These are phyloP conservation scores for Salminus brasiliensis DNA, from an alignment of 2,113 vertebrate species.

Conservation along the genomic window DNA sequence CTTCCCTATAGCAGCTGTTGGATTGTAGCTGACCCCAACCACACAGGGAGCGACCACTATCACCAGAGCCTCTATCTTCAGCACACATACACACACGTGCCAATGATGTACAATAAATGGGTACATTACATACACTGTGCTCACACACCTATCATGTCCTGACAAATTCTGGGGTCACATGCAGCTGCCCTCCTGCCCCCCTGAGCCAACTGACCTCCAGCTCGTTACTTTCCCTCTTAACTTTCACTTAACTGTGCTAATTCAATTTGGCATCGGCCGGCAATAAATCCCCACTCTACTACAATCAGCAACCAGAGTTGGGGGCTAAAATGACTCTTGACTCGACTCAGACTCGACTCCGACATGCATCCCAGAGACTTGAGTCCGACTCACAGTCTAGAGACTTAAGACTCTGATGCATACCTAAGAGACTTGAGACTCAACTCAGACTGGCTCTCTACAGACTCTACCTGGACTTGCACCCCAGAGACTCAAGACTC, in stretches of 20 bases:
- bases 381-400: no score
- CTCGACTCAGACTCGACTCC: no score
- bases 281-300: conserved; percentile 9
- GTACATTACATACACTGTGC: background rate
- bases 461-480: no score
- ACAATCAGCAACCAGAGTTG: background rate
- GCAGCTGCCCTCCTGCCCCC: background rate
- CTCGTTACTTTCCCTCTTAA: conserved; percentile 8
- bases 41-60: conserved; percentile 26
- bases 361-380: no score
- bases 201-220: background rate
- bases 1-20: conserved; percentile 32
- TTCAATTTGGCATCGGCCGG: background rate
- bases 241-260: background rate
- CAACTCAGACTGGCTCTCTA: no score
- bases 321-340: no score
- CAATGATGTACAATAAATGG: background rate
- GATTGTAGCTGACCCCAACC: conserved; percentile 43
- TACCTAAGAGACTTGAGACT: no score
- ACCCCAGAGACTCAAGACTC: no score
- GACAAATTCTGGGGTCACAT: background rate
- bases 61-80: background rate
- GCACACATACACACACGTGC: background rate
- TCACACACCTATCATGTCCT: background rate
- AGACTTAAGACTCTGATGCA: no score